These are phyloP conservation scores for Periplaneta americana DNA, from an alignment of 1,140 invertebrate species.

Conservation along the genomic window DNA sequence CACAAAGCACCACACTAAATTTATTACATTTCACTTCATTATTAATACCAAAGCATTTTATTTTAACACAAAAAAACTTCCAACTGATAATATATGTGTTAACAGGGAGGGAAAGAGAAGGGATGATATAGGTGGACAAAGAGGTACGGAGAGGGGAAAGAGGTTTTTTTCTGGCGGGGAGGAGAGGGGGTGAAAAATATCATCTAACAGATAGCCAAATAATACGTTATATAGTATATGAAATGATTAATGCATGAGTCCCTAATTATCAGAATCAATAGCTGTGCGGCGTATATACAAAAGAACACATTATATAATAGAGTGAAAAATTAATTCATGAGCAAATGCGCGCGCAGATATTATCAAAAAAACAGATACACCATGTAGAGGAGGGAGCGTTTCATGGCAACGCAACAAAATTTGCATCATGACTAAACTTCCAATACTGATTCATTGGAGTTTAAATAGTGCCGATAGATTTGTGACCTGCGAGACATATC, in stretches of 20 bases:
- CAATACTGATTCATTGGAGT: neutral
- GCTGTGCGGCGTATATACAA: neutral
- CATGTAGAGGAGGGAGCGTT: neutral
- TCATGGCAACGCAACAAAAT: neutral
- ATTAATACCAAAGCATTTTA: neutral
- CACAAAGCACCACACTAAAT: neutral
- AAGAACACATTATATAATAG: slow-evolving; percentile 8
- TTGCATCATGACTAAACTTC: neutral
- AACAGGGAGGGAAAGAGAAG: neutral
- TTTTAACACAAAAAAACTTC: neutral
- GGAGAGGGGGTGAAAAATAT: neutral
- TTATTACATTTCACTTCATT: neutral
- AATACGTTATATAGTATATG: neutral
- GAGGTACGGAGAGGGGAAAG: neutral
- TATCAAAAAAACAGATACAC: neutral
- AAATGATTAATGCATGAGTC: slow-evolving; percentile 6
- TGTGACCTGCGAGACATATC: neutral
- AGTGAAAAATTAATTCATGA: slow-evolving; percentile 9
- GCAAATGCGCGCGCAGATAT: neutral
- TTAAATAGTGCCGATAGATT: neutral
- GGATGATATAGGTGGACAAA: neutral
- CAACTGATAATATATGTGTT: neutral
- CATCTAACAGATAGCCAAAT: neutral
- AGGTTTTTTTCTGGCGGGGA: neutral
- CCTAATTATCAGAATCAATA: slow-evolving; percentile 11